Evolutionary conservation across 2,797 vertebrate species (phyloP).

Genomic region (Clarias pachynema): DNA sequence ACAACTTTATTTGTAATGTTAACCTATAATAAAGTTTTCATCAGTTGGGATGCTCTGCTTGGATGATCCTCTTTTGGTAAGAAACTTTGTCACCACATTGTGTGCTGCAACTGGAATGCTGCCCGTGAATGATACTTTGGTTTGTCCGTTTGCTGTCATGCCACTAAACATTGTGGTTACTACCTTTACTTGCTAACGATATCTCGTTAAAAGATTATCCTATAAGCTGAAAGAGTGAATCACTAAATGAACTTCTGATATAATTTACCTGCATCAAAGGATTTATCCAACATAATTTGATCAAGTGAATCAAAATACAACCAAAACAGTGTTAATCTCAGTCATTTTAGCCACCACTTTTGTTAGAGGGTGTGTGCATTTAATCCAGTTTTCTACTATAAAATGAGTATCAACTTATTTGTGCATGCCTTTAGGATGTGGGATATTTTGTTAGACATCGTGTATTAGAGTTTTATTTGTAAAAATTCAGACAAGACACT

Average conservation of each 20-base stretch:
- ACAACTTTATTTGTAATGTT: constrained; percentile 38
- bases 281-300: not conserved
- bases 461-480: not conserved
- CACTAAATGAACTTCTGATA: not conserved
- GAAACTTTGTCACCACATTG: constrained; percentile 27
- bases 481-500: not conserved
- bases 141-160: constrained; percentile 45
- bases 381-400: too few relatives aligned
- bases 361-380: not conserved
- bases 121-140: constrained; percentile 46
- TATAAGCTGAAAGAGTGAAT: not conserved
- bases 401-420: not conserved
- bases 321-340: not conserved
- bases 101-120: constrained; percentile 46
- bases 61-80: constrained; percentile 69
- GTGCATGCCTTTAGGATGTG: not conserved
- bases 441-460: not conserved
- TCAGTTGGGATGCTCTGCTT: constrained; percentile 69
- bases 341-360: not conserved
- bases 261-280: not conserved
- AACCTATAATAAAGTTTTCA: constrained; percentile 36
- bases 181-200: not conserved
- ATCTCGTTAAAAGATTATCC: not conserved
- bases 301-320: not conserved
- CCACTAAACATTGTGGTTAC: constrained; percentile 37